Evolutionary conservation across 2,888 invertebrate genomes (phyloP).

Genomic region (Panorpa germanica): DNA sequence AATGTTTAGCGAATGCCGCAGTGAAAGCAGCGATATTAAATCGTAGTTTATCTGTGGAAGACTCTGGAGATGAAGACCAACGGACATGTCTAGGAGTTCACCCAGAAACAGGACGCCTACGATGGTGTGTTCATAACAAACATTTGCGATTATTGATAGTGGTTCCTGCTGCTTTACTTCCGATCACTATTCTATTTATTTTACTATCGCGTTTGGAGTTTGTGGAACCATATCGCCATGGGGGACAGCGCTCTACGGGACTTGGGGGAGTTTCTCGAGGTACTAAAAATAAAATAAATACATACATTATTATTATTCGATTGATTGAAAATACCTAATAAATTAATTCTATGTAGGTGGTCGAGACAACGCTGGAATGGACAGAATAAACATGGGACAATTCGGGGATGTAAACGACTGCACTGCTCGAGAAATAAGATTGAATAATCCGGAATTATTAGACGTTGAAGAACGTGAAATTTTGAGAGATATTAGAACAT

Average conservation of each 20-base stretch:
- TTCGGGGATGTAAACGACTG: conserved; percentile 17
- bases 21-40: no score
- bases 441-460: conserved; percentile 17
- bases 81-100: conserved; percentile 22
- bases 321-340: no score
- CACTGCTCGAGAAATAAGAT: conserved; percentile 19
- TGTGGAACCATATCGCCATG: conserved; percentile 12
- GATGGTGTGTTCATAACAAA: conserved; percentile 24
- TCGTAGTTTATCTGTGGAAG: no score
- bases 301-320: no score
- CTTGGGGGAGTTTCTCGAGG: neutral
- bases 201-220: conserved; percentile 21
- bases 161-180: conserved; percentile 23
- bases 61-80: no score
- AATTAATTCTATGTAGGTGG: no score
- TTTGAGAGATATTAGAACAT: conserved; percentile 39
- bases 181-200: conserved; percentile 20
- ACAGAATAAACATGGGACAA: neutral
- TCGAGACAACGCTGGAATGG: conserved; percentile 10
- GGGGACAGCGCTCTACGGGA: conserved; percentile 1
- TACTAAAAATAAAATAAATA: neutral
- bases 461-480: conserved; percentile 36
- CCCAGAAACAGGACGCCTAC: conserved; percentile 21
- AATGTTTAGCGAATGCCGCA: no score
- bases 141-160: conserved; percentile 22